Conservation (phyloP, 2,113 vertebrate species). For the Zapus hudsonius region DNA sequence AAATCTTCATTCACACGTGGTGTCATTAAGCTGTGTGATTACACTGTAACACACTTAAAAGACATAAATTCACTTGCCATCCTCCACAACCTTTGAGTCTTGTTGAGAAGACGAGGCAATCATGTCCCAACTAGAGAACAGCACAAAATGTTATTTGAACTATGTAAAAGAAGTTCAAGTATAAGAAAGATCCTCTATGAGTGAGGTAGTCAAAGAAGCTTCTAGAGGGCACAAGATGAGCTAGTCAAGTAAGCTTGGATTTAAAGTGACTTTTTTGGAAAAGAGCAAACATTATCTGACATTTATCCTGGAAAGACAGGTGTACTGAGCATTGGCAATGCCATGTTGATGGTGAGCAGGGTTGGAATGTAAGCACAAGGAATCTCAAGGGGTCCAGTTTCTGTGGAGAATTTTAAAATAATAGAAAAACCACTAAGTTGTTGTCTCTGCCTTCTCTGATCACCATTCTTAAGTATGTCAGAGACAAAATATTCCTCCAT, state of each 20-base stretch:
- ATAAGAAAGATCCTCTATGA: too few species aligned
- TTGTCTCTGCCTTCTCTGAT: too few species aligned
- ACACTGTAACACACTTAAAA: neutral
- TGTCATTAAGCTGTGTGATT: neutral
- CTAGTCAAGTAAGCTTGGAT: neutral
- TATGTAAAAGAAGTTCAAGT: too few species aligned
- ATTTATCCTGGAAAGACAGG: neutral
- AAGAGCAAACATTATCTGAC: neutral
- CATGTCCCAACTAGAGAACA: too few species aligned
- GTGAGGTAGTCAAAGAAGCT: too few species aligned
- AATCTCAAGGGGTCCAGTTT: neutral
- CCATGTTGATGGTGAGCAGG: fast-evolving
- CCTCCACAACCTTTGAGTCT: neutral
- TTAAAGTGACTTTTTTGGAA: neutral
- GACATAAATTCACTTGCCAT: neutral
- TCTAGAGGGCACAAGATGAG: neutral
- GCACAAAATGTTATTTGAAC: too few species aligned
- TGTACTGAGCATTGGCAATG: neutral
- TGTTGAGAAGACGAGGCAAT: neutral
- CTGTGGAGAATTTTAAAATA: neutral
- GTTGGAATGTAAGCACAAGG: neutral
- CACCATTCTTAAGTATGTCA: neutral
- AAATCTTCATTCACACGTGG: neutral
- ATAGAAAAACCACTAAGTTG: neutral
- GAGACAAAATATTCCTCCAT: neutral